Conservation (phyloP, 2,113 vertebrate genomes). For the Cebus imitator region DNA sequence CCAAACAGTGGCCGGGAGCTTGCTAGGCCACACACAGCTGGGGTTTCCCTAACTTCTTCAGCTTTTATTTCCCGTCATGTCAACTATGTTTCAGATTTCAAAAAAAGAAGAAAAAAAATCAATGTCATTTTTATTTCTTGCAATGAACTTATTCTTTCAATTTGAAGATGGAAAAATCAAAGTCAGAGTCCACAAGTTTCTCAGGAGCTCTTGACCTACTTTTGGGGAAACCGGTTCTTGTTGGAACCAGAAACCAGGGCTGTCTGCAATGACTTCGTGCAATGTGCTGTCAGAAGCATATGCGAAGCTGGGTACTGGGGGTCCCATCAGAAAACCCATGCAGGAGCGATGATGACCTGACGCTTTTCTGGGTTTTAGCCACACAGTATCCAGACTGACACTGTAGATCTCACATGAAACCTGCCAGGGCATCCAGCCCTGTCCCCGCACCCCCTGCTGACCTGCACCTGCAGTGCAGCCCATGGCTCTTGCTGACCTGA, state of each 20-base stretch:
- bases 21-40: not conserved
- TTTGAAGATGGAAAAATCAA: slow-evolving; percentile 85
- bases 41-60: not conserved
- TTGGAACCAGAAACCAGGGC: slow-evolving; percentile 71
- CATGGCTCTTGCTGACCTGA: not conserved
- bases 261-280: slow-evolving; percentile 75
- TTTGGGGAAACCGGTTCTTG: slow-evolving; percentile 76
- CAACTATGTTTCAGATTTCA: slow-evolving; percentile 69
- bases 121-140: slow-evolving; percentile 67
- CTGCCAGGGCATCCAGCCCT: not conserved
- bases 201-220: slow-evolving; percentile 85
- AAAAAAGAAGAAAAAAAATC: slow-evolving; percentile 68
- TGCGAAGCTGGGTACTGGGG: not conserved
- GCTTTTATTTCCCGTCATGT: slow-evolving; percentile 36
- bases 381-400: not conserved
- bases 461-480: too few relatives aligned
- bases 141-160: slow-evolving; percentile 85
- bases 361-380: not conserved
- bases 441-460: fast-evolving
- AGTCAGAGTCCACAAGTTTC: slow-evolving; percentile 81
- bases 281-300: slow-evolving; percentile 39
- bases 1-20: not conserved
- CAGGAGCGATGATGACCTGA: too few relatives aligned
- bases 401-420: not conserved
- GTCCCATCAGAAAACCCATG: not conserved